phyloP scores from a whole-genome alignment of 2,113 vertebrate genomes.

The Heteronetta atricapilla region DNA sequence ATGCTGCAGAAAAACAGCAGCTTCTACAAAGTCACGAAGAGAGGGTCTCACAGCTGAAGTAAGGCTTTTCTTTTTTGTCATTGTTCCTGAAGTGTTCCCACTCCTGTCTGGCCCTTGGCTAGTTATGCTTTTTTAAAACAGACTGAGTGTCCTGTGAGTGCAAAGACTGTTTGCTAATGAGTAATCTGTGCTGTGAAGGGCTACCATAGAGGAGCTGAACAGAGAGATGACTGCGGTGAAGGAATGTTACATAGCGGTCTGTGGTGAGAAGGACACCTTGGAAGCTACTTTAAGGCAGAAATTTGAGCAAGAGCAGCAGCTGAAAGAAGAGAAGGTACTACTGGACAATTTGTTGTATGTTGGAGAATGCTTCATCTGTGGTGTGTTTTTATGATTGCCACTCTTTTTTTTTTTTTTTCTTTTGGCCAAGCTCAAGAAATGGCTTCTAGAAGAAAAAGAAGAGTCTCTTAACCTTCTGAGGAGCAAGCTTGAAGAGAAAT shows the following conservation, averaged over 20 bases:
- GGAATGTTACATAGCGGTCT: conserved; percentile 92
- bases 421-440: conserved; percentile 72
- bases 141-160: not conserved
- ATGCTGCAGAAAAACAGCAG: conserved; percentile 76
- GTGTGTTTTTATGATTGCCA: not conserved
- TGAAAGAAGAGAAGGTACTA: conserved; percentile 82
- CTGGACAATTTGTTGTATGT: not conserved
- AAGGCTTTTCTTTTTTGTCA: conserved; percentile 26
- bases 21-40: conserved; percentile 81
- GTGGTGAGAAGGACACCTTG: conserved; percentile 87
- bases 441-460: conserved; percentile 74
- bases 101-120: not conserved
- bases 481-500: conserved; percentile 80
- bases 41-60: conserved; percentile 81
- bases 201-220: conserved; percentile 80
- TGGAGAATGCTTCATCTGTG: not conserved
- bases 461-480: conserved; percentile 74
- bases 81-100: not conserved
- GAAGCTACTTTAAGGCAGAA: conserved; percentile 75
- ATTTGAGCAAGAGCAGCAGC: conserved; percentile 72
- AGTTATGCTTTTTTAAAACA: not conserved
- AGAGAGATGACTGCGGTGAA: conserved; percentile 86
- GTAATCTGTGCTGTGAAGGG: conserved; percentile 69
- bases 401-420: not conserved
- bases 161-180: not conserved